Conservation (phyloP, 2,888 invertebrate species). For the Ceriagrion tenellum region DNA sequence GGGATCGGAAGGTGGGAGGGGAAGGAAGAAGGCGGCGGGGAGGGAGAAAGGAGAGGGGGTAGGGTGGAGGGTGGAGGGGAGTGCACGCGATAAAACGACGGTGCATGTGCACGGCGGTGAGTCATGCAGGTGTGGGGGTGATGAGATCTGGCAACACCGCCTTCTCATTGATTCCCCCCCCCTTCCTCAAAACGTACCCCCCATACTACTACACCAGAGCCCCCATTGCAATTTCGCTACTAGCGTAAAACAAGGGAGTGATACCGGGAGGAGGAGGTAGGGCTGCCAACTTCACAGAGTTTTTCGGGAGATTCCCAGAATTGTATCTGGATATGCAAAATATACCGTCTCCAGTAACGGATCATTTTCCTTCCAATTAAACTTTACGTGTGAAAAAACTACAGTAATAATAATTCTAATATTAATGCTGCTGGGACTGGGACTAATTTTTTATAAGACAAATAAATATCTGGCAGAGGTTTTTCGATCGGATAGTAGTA, state of each 20-base stretch:
- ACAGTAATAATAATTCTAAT: no score
- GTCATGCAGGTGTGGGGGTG: conserved; percentile 24
- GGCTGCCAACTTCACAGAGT: no score
- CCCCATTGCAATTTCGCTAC: not conserved
- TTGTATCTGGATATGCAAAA: no score
- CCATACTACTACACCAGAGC: not conserved
- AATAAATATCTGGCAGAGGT: no score
- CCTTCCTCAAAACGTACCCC: not conserved
- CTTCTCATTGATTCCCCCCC: conserved; percentile 32
- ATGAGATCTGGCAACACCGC: conserved; percentile 23
- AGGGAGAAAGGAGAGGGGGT: not conserved
- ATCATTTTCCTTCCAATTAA: no score
- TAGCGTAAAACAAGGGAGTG: not conserved
- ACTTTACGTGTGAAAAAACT: no score
- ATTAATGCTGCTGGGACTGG: no score
- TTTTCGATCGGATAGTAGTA: no score
- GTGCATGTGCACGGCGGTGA: conserved; percentile 45
- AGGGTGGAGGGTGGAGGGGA: no score
- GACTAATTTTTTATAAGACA: no score
- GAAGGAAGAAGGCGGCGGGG: not conserved
- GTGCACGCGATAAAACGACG: not conserved
- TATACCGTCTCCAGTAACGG: no score
- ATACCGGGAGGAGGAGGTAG: not conserved
- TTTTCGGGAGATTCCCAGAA: no score
- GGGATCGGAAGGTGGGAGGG: not conserved